Base-by-base conservation (phyloP, 2,888 invertebrate species). In the Cancer borealis region DNA sequence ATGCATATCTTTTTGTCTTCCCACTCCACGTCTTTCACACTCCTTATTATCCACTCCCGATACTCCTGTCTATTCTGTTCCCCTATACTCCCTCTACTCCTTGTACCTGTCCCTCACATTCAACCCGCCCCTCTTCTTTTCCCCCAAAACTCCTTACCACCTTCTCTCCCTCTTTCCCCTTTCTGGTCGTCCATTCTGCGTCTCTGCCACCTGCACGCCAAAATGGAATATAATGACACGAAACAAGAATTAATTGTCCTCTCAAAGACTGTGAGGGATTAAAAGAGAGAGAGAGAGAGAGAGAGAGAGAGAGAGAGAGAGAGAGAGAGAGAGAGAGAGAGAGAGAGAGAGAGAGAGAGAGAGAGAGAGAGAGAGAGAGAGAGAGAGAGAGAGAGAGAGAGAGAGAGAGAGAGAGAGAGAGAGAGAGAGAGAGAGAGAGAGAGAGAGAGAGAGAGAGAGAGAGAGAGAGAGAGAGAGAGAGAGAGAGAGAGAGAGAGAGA, bases 331-430 rank as follows among this genome's bases (percentile, higher is more conserved):
- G 88, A 88, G 47, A 88, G 88, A 88, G 49, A 47, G 88, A 88
- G 88, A 88, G 88, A 88, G 88, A 88, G 88, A 45, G 88, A 88
- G 88, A 88, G 88, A 88, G 88, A 88, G 88, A 88, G 88, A 88
- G 88, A 88, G 88, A 88, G 88, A 88, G 88, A 88, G 88, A 88
- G 88, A 88, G 88, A 39, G 88, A 88, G 88, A 88, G 88, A 87
- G 39, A 39, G 39, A 84, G 84, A 30, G 84, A n/a, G n/a, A n/a
- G n/a, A n/a, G n/a, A n/a, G 88, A 88, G 88, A 88, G 88, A 88
- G 88, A 88, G 88, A 88, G 88, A 88, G 88, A 88, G 88, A 88
- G 88, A 88, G 88, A 88, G 88, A 88, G 88, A 39, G 88, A 88
- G 88, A 79, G 79, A 0, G 26, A 26, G 26, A n/a, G 26, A 8